A percentile compares a stretch with the other conserved stretches of the same genome.
These are phyloP conservation scores for Tipula confusa DNA, from an alignment of 2,888 invertebrate genomes.

Conservation along the genomic window DNA sequence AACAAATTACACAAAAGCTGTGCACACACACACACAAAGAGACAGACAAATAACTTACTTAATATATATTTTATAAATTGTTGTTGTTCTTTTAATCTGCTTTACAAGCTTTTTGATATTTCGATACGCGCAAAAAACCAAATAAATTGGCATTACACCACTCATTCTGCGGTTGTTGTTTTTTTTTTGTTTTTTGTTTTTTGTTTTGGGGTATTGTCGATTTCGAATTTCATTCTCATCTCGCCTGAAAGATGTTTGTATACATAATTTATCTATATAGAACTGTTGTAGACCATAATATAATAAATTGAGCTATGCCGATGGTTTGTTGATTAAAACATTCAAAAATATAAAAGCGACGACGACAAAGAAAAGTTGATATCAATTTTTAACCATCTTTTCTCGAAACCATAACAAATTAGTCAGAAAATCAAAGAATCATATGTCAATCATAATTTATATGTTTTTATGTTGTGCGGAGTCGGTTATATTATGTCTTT, in stretches of 20 bases:
- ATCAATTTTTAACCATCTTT: not conserved
- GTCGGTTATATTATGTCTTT: not conserved
- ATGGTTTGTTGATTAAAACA: not conserved
- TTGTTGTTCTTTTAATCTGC: not conserved
- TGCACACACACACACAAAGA: not conserved
- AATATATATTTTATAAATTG: not conserved
- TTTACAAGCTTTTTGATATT: not conserved
- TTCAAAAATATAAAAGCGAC: not conserved
- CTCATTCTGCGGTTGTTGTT: not conserved
- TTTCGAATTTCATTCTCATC: not conserved
- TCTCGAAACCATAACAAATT: not conserved
- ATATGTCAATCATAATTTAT: constrained; percentile 15
- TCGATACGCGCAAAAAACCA: not conserved
- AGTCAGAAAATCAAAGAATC: not conserved
- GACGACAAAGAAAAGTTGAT: not conserved
- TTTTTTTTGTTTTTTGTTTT: too few species aligned
- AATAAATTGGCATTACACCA: not conserved
- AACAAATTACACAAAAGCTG: not conserved
- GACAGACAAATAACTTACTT: too few species aligned
- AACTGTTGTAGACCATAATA: not conserved
- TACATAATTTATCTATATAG: not conserved
- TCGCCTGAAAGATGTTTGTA: not conserved
- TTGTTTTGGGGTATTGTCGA: too few species aligned
- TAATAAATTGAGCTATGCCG: not conserved
- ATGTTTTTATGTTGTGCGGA: not conserved